Evolutionary conservation across 2,888 invertebrate species (phyloP).

Genomic region (Emmelina monodactyla): DNA sequence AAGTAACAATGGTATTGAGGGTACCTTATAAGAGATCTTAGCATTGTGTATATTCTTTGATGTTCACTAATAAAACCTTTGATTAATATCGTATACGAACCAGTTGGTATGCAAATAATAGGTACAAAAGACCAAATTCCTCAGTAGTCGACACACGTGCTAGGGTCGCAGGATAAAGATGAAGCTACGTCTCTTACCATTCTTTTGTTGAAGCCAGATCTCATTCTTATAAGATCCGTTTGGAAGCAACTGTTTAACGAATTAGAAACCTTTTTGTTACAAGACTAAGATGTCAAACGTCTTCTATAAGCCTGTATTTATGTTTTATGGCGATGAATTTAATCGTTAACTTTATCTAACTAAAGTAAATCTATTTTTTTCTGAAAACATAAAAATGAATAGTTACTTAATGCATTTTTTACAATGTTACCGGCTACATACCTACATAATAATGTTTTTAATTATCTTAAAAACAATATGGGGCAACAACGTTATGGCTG

Average conservation of each 20-base stretch:
- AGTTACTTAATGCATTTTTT: no score
- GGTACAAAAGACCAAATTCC: slow-evolving; percentile 39
- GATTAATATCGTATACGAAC: slow-evolving; percentile 66
- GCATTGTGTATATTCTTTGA: slow-evolving; percentile 63
- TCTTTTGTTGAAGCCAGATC: slow-evolving; percentile 32
- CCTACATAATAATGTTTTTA: no score
- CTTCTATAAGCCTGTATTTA: no score
- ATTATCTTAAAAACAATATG: no score
- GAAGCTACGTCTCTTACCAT: slow-evolving; percentile 54
- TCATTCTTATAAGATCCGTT: slow-evolving; percentile 30
- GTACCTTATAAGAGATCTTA: slow-evolving; percentile 67
- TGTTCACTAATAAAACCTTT: slow-evolving; percentile 67
- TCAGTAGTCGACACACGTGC: slow-evolving; percentile 59
- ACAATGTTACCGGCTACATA: no score
- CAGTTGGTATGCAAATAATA: slow-evolving; percentile 64
- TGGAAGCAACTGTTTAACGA: slow-evolving; percentile 3
- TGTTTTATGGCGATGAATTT: no score
- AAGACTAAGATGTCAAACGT: no score
- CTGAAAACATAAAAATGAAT: no score
- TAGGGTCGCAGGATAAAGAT: slow-evolving; percentile 43
- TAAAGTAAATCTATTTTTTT: no score
- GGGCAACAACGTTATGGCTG: no score
- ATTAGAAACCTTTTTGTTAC: neutral
- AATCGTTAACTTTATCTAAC: no score
- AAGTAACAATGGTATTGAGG: slow-evolving; percentile 66